Evolutionary conservation across 2,797 vertebrate genomes (phyloP).

Genomic region (Parauchenoglanis punctatus): DNA sequence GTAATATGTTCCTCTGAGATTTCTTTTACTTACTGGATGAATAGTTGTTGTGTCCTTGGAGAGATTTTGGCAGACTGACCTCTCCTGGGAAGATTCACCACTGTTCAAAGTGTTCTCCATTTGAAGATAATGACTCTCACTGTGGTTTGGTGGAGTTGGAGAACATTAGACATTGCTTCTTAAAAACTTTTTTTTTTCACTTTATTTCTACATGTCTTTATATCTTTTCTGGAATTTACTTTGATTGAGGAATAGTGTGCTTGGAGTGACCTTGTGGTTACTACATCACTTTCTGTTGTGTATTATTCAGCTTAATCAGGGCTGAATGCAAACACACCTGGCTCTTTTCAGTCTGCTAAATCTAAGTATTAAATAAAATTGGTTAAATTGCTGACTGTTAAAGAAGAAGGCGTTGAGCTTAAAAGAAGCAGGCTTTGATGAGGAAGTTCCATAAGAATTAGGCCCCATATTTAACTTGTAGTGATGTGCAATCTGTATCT

Average conservation of each 20-base stretch:
- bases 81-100: neutral
- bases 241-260: neutral
- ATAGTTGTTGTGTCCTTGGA: neutral
- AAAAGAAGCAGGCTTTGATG: neutral
- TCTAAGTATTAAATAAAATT: neutral
- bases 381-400: neutral
- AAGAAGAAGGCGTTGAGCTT: neutral
- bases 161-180: neutral
- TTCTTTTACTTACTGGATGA: conserved; percentile 10
- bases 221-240: neutral
- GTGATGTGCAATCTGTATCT: neutral
- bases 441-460: neutral
- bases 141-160: conserved; percentile 11
- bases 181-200: neutral
- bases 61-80: conserved; percentile 10
- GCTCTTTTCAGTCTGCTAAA: neutral
- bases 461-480: neutral
- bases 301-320: neutral
- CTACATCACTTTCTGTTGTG: neutral
- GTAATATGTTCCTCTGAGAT: neutral
- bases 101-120: neutral
- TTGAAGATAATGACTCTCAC: conserved; percentile 9
- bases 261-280: neutral
- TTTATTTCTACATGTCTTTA: neutral
- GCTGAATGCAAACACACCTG: neutral